Conservation (phyloP, 2,797 vertebrate genomes). For the Thripadectes ignobilis region DNA sequence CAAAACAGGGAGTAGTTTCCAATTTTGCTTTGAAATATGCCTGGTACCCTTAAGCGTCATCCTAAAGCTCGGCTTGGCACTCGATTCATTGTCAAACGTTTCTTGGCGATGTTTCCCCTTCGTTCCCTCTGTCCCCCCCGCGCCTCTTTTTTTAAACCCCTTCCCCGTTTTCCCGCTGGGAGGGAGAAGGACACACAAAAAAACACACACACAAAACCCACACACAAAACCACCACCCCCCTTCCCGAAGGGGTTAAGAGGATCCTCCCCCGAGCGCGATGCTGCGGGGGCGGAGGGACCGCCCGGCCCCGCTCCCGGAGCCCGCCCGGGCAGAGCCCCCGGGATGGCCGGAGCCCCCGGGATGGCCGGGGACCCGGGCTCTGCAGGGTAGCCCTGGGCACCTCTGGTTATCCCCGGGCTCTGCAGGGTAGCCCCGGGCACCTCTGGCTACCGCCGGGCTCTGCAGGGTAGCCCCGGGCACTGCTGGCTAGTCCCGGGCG, state of each 20-base stretch:
- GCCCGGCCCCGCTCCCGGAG: background rate
- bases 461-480: too few species aligned
- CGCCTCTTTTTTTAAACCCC: background rate
- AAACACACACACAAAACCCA: too few species aligned
- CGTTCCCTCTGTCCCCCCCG: background rate
- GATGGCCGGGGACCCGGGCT: too few species aligned
- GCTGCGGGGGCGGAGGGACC: background rate
- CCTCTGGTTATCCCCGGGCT: too few species aligned
- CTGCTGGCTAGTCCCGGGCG: too few species aligned
- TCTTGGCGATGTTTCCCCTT: background rate
- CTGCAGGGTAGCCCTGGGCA: too few species aligned
- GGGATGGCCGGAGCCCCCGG: background rate
- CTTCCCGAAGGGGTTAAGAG: background rate
- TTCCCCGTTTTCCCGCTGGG: background rate
- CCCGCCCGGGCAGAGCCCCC: background rate
- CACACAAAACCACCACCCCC: background rate
- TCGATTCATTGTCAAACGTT: accelerated
- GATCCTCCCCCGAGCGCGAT: background rate
- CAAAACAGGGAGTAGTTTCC: accelerated
- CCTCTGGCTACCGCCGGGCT: too few species aligned
- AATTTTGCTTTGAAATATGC: accelerated
- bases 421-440: too few species aligned
- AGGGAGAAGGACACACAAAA: background rate
- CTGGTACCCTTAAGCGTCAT: accelerated
- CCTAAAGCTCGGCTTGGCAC: accelerated